Base-by-base conservation (phyloP, 23 tunicate species). In the Ciona savignyi region DNA sequence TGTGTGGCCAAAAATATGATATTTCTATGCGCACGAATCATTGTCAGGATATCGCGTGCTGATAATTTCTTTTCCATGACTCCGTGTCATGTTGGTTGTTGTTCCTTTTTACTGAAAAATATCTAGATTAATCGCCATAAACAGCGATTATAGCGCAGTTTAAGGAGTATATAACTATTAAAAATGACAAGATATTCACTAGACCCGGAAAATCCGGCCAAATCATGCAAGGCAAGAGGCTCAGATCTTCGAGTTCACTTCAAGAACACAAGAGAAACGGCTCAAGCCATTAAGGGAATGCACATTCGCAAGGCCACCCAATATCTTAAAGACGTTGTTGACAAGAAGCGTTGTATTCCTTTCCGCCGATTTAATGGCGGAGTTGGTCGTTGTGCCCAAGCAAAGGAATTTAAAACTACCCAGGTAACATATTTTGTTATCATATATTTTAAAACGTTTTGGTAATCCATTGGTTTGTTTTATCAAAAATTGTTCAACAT, bases 201-300 rank as follows among this genome's bases (percentile, higher is more conserved):
- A 29, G 92, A 94, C 29, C 86, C 99, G 31, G 84, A 87, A 78
- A 94, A 87, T 68, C 89, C 99, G 67, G 90, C 92, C 1, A 87
- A 87, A 66, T 88, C 95, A 21, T 94, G 99, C 86, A 94, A 94
- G 77, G 94, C 99, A 9, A 74, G 99, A 23, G 99, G 99, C 3
- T 82, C 90, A 30, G 88, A 83, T 74, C 81, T 94, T 15, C 95
- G 99, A 42, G 95, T 87, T 9, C 99, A 94, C 62, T 94, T 94
- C 84, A 94, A 94, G 73, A 94, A 94, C 67, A 94, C 99, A 26
- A 63, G 99, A 79, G 99, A 94, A 77, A 87, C 99, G 68, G 99
- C 99, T 60, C 78, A 82, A 74, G 79, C 95, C 24, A 94, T 94
- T 49, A 87, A 91, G 67, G 85, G 86, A 32, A 63, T 87, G 83